Conservation (phyloP, 2,797 vertebrate species). For the Paguma larvata region DNA sequence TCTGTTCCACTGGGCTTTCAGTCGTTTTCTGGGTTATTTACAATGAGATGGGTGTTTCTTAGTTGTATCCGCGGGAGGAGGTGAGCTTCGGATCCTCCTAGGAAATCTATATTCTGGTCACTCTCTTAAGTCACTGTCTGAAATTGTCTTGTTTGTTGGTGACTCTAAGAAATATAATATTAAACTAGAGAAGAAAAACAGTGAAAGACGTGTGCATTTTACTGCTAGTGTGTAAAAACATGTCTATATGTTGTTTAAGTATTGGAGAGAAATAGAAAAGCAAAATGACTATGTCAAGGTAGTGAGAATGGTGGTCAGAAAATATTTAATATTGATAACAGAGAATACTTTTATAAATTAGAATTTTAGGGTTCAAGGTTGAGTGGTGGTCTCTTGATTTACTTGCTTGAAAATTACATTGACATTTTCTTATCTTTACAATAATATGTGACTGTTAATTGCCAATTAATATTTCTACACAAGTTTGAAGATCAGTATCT, state of each 20-base stretch:
- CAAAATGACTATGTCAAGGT: background rate
- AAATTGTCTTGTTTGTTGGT: background rate
- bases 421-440: background rate
- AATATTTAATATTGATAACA: background rate
- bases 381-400: background rate
- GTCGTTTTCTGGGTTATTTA: background rate
- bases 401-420: background rate
- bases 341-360: background rate
- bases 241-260: background rate
- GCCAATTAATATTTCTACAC: background rate
- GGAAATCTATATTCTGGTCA: background rate
- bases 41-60: background rate
- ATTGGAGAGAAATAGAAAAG: background rate
- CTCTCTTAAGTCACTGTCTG: background rate
- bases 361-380: background rate
- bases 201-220: background rate
- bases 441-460: background rate
- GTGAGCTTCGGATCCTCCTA: background rate
- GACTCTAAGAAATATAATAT: background rate
- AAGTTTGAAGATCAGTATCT: background rate
- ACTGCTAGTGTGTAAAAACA: background rate
- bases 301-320: background rate
- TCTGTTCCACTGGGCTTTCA: background rate
- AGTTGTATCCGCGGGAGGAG: background rate
- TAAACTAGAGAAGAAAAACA: background rate